A percentile compares a stretch with the other conserved stretches of the same genome.
Conservation (phyloP, 1,140 invertebrate genomes). For the Pantala flavescens region DNA sequence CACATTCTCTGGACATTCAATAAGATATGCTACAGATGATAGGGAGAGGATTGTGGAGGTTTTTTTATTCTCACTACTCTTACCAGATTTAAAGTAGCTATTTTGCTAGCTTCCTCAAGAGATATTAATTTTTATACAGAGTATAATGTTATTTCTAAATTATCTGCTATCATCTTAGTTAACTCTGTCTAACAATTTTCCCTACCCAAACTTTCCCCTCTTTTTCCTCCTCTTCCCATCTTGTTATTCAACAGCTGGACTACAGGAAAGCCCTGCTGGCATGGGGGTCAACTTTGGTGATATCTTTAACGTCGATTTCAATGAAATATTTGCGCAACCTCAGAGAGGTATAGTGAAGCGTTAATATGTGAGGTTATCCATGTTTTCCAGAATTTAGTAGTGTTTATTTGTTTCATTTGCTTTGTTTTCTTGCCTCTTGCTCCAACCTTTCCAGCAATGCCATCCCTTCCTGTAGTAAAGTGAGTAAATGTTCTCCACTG, state of each 20-base stretch:
- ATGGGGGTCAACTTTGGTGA: constrained; percentile 27
- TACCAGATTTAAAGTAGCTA: no score
- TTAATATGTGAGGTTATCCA: background rate
- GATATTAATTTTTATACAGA: no score
- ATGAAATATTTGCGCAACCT: constrained; percentile 28
- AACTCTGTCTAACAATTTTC: background rate
- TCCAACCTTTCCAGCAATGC: no score
- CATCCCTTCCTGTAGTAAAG: no score
- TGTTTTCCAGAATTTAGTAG: background rate
- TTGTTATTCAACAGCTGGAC: constrained; percentile 21
- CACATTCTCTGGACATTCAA: no score
- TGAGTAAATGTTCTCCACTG: no score
- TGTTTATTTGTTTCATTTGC: no score
- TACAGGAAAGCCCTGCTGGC: constrained; percentile 18
- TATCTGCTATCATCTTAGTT: background rate
- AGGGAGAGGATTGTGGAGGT: no score
- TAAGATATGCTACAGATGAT: no score
- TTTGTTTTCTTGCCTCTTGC: no score
- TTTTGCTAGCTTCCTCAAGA: no score
- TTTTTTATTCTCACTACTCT: no score
- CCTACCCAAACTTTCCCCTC: constrained; percentile 1
- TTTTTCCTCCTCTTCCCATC: constrained; percentile 1
- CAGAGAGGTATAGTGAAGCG: background rate
- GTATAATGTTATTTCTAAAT: background rate
- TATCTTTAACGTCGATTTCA: constrained; percentile 33